Percentiles rank a stretch among this genome's conserved stretches.
phyloP scores from a whole-genome alignment of 1,140 invertebrate species.

The Eufriesea mexicana region DNA sequence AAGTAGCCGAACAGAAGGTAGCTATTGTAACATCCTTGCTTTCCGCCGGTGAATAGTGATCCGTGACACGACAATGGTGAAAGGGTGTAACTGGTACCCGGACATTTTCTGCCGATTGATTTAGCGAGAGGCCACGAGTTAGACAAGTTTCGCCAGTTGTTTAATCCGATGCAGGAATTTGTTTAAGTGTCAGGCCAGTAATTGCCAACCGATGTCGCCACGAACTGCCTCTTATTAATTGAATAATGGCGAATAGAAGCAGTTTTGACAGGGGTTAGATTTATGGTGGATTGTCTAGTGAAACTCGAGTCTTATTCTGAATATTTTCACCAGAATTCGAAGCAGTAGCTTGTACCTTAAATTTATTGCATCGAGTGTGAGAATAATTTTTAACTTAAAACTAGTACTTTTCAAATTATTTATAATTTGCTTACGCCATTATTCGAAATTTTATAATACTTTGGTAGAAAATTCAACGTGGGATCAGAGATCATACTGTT shows the following conservation, averaged over 20 bases:
- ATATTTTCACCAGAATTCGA: background rate
- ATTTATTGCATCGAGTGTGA: background rate
- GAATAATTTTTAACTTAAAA: too few species aligned
- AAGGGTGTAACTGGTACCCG: background rate
- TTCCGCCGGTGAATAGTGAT: background rate
- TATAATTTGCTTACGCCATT: too few species aligned
- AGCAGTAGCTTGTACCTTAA: background rate
- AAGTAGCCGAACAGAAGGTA: background rate
- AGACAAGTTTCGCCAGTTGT: background rate
- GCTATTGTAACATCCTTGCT: background rate
- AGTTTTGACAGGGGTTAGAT: background rate
- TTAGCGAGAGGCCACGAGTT: background rate
- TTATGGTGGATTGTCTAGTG: background rate
- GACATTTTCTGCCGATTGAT: background rate
- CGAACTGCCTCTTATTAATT: background rate
- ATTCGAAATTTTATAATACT: too few species aligned
- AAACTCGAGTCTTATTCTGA: background rate
- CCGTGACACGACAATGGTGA: background rate
- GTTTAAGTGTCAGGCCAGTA: background rate
- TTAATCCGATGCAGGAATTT: constrained; percentile 5
- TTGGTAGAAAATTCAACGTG: too few species aligned
- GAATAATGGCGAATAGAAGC: background rate
- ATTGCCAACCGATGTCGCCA: background rate
- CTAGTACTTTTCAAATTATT: too few species aligned
- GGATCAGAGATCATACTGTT: too few species aligned